These are phyloP conservation scores for Nannoperca australis DNA, from an alignment of 2,797 vertebrate genomes.

Conservation along the genomic window DNA sequence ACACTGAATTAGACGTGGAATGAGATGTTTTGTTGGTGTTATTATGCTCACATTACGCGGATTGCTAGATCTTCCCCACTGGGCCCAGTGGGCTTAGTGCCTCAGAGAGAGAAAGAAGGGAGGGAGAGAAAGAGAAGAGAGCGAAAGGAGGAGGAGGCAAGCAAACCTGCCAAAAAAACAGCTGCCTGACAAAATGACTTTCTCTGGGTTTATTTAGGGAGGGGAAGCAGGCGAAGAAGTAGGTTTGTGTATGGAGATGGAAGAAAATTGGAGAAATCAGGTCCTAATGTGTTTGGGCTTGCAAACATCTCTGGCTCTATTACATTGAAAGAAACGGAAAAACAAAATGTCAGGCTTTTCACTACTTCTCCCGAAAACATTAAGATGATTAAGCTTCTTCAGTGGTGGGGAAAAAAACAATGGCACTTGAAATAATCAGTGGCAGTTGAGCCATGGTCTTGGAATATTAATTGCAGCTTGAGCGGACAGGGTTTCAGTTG, in stretches of 20 bases:
- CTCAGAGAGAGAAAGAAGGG: constrained; percentile 29
- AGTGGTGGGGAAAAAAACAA: constrained; percentile 62
- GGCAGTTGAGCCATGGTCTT: constrained; percentile 62
- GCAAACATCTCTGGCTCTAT: constrained; percentile 62
- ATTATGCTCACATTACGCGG: constrained; percentile 82
- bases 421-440: constrained; percentile 76
- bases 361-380: constrained; percentile 64
- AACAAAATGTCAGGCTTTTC: constrained; percentile 57
- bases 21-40: constrained; percentile 81
- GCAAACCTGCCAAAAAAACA: constrained; percentile 75
- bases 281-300: constrained; percentile 67
- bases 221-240: constrained; percentile 23
- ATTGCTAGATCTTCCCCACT: constrained; percentile 80
- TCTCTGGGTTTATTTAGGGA: constrained; percentile 58
- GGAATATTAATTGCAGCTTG: constrained; percentile 76
- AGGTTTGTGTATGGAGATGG: constrained; percentile 51
- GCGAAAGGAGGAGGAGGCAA: constrained; percentile 30
- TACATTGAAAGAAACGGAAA: constrained; percentile 45
- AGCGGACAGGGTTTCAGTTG: constrained; percentile 59
- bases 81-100: constrained; percentile 74
- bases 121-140: constrained; percentile 15
- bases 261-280: constrained; percentile 69
- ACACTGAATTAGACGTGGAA: constrained; percentile 76
- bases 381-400: constrained; percentile 77
- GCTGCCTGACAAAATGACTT: constrained; percentile 72